Evolutionary conservation across 2,113 vertebrate species (phyloP), one percentile per base, ranked within the genome.

Genomic region (Anhinga rufa): DNA sequence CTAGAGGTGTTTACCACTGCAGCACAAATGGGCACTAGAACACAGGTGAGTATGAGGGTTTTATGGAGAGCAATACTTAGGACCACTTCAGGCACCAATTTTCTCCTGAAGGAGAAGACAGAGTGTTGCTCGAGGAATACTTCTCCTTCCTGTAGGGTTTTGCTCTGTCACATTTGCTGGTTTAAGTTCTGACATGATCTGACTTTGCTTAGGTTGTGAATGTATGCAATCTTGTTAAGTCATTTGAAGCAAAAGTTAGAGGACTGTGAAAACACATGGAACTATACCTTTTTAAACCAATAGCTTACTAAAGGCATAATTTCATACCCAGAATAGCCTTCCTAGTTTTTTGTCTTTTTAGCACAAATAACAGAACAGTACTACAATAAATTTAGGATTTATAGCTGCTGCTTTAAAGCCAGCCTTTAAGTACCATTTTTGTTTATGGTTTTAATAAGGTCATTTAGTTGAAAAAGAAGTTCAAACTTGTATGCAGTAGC

Each of bases 381-480:
- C 31, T 60, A 90, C 65, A 82, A 95, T 90, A 93, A 84, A 92
- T 84, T 82, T 77, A 79, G 65, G 85, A 93, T 97, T 94, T 97
- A 96, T 89, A 64, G 87, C 44, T 91, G 36, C 49, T 88, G 66
- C 66, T 95, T 93, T 95, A 96, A 92, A 95, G 29, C 34, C 54
- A 80, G 52, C 21, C 68, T 91, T 94, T 93, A 96, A 93, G 78
- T 88, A 79, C 66, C 80, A 68, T 68, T 96, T 93, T 88, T 97
- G 92, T 93, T 95, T 95, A 95, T 91, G 86, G 64, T 86, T 94
- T 92, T 95, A 96, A 94, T 96, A 96, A 92, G 90, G 70, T 91
- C 93, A 86, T 90, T 94, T 91, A 93, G 79, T 91, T 82, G 92
- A 97, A 97, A 92, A 97, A 95, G 79, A 79, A 97, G 78, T 94